phyloP scores from a whole-genome alignment of 2,113 vertebrate species.

The Manacus vitellinus region DNA sequence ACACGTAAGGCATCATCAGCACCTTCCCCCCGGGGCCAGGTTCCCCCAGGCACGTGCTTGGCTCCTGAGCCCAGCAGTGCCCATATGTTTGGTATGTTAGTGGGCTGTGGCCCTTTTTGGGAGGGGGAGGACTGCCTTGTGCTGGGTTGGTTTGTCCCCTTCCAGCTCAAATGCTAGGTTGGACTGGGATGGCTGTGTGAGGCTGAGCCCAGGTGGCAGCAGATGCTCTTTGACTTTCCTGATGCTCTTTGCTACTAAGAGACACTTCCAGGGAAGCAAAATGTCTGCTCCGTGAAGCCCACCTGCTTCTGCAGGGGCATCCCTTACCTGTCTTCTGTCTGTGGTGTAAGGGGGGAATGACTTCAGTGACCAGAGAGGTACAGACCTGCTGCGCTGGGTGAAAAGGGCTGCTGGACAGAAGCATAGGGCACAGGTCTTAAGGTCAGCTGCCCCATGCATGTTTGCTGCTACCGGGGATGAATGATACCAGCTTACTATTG shows the following conservation, averaged over 20 bases:
- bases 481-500: fast-evolving
- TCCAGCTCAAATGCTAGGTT: neutral
- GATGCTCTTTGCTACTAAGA: neutral
- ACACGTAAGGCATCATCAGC: constrained; percentile 79
- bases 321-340: neutral
- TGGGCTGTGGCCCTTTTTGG: neutral
- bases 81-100: fast-evolving
- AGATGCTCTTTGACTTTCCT: neutral
- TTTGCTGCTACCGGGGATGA: neutral
- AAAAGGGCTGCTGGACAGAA: neutral
- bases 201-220: neutral
- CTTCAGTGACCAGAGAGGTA: neutral
- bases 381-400: neutral
- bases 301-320: neutral
- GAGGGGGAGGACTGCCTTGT: neutral
- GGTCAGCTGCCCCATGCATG: neutral
- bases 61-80: neutral
- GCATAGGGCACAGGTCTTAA: neutral
- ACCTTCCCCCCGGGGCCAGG: fast-evolving
- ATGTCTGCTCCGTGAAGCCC: neutral
- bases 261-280: neutral
- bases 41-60: fast-evolving
- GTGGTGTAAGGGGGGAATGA: neutral
- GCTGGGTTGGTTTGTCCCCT: neutral
- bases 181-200: neutral